Base-by-base conservation (phyloP, 2,113 vertebrate species). In the Microtus richardsoni region DNA sequence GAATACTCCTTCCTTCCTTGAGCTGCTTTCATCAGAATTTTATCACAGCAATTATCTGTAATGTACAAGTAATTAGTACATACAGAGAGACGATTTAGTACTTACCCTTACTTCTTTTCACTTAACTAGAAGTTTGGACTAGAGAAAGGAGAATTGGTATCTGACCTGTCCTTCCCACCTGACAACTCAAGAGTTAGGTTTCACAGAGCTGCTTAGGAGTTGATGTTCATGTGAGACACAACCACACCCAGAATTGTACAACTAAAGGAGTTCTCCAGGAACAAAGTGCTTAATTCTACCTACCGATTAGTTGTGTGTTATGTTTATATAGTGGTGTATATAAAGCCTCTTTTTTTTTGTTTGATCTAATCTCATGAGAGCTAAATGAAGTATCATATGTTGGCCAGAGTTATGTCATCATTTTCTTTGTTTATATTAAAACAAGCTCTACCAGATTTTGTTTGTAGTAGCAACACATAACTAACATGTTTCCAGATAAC, bases 351-450 rank as follows among this genome's bases (percentile, higher is more conserved):
- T 83, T 96, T 83, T 96, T 66, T 97, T 96, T 80, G 80, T 10
- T 52, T 95, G 62, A 86, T 79, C 79, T 83, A 74, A 77, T 91
- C 49, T 10, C 52, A 26, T 95, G 39, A 89, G 44, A 94, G 84
- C 49, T 96, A 79, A 26, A 26, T 39, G 71, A 44, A 89, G 54
- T 70, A 77, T 36, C 94, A 85, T 83, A 0, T 2, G 41, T 94
- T 70, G 84, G 2, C 36, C 66, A 78, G 2, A 4, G 7, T 36
- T 88, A 88, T 89, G 74, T 1, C 89, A 58, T 1, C 44, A 68
- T 14, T 84, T 73, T 90, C 83, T 94, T 91, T 93, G 39, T 87
- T 96, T 94, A 75, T 28, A 4, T 36, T 97, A 82, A 95, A 98
- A 96, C 85, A 96, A 91, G 39, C 85, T 96, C 26, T 89, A 9